phyloP scores from a whole-genome alignment of 1,140 invertebrate species.

The Drosophila novamexicana region DNA sequence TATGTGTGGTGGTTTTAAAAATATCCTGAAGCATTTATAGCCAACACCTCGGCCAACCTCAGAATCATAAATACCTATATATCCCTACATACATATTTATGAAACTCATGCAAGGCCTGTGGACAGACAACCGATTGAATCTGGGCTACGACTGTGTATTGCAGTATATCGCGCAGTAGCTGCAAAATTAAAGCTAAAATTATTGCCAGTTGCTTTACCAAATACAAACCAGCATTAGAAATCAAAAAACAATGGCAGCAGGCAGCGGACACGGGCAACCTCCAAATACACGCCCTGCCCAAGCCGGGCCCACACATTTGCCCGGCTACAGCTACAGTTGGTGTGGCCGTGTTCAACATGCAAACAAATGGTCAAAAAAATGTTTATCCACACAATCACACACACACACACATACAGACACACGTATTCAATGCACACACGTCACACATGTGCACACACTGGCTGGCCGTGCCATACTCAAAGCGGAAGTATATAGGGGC shows the following conservation, averaged over 20 bases:
- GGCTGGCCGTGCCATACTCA: constrained; percentile 45
- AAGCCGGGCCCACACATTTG: neutral
- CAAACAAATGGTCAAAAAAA: constrained; percentile 79
- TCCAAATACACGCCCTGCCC: constrained; percentile 19
- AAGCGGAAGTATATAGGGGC: constrained; percentile 81
- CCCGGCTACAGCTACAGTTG: constrained; percentile 30
- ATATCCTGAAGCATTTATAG: constrained; percentile 46
- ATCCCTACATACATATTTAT: constrained; percentile 23
- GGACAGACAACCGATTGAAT: constrained; percentile 30
- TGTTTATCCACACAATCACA: constrained; percentile 60
- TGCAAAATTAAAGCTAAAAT: constrained; percentile 52
- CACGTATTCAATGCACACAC: constrained; percentile 1
- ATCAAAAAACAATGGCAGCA: constrained; percentile 73
- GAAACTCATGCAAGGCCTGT: constrained; percentile 18
- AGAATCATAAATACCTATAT: constrained; percentile 52
- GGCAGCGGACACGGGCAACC: constrained; percentile 5
- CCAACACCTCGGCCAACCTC: constrained; percentile 53
- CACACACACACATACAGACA: constrained; percentile 22
- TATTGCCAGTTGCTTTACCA: constrained; percentile 55
- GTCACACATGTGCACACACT: constrained; percentile 16
- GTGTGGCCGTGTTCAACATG: constrained; percentile 76
- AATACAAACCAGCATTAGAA: constrained; percentile 64
- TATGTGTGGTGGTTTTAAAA: constrained; percentile 23
- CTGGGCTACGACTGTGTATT: neutral
- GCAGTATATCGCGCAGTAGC: neutral